Base-by-base conservation (phyloP, 2,888 invertebrate species). In the Spisula solida region DNA sequence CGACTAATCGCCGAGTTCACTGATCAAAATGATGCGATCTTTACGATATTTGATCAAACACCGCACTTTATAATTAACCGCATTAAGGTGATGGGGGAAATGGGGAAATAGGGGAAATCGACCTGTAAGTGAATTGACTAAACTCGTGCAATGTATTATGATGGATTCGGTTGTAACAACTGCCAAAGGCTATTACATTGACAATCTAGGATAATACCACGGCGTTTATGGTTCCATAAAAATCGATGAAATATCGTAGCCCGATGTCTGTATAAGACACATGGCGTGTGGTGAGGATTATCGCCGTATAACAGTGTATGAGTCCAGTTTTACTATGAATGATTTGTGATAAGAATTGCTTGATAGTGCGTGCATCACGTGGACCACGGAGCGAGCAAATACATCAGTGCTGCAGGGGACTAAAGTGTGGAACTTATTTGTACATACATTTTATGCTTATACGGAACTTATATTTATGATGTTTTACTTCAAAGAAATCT, bases 171-270 rank as follows among this genome's bases (percentile, higher is more conserved):
- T 34, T 34, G 75, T 31, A 34, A 10, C 34, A 31, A 34, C 75
- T 34, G 75, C 75, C 34, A 31, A 75, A 18, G 75, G 75, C 75
- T 31, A 75, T 75, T 75, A 75, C 18, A 75, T 75, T 75, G 34
- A 75, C 75, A 75, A 75, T 75, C 75, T 75, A 18, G 5, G 75
- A 18, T 34, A 75, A 18, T 34, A 18, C 75, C 18, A 34, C 25
- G 34, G 75, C 34, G 75, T 75, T 75, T 75, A 75, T 75, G 34
- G 31, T 75, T 75, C 75, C 75, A 75, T 75, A 75, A 75, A 75
- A 75, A 75, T 75, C 75, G 75, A 75, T 75, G 75, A 29, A 34
- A 75, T 75, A 75, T 75, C 16, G 75, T 75, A 14, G 75, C 16
- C 8, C 31, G 75, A 34, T 75, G 75, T 31, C 31, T 75, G 75